Evolutionary conservation across 1,140 invertebrate species (phyloP).

Genomic region (Samia ricini): DNA sequence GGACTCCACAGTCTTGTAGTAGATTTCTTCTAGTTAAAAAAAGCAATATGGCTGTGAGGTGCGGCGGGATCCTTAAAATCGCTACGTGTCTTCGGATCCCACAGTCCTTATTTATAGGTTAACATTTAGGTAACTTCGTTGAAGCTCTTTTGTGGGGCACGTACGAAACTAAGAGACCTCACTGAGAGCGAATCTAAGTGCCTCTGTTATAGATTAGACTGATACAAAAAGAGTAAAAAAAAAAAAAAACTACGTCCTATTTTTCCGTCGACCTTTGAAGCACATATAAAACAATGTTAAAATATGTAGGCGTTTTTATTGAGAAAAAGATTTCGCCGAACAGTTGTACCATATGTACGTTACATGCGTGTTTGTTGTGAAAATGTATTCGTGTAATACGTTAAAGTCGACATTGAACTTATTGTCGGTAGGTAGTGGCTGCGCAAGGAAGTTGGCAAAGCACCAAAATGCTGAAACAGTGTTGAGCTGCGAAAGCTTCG

Average conservation of each 20-base stretch:
- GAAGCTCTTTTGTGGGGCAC: slow-evolving; percentile 33
- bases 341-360: background rate
- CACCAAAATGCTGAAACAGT: slow-evolving; percentile 38
- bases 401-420: slow-evolving; percentile 57
- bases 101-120: no score
- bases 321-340: background rate
- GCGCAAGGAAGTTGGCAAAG: slow-evolving; percentile 47
- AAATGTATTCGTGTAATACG: slow-evolving; percentile 34
- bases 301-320: background rate
- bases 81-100: no score
- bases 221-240: slow-evolving; percentile 45
- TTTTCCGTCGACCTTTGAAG: slow-evolving; percentile 67
- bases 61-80: no score
- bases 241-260: slow-evolving; percentile 56
- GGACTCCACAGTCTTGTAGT: no score
- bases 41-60: no score
- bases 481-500: slow-evolving; percentile 3
- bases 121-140: slow-evolving; percentile 32
- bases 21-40: no score
- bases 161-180: no score
- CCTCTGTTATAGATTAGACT: no score
- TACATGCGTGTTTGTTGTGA: slow-evolving; percentile 6
- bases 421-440: slow-evolving; percentile 28
- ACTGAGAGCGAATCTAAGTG: no score
- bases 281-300: slow-evolving; percentile 8